Base-by-base conservation (phyloP, 2,888 invertebrate genomes). In the Empis stercorea region DNA sequence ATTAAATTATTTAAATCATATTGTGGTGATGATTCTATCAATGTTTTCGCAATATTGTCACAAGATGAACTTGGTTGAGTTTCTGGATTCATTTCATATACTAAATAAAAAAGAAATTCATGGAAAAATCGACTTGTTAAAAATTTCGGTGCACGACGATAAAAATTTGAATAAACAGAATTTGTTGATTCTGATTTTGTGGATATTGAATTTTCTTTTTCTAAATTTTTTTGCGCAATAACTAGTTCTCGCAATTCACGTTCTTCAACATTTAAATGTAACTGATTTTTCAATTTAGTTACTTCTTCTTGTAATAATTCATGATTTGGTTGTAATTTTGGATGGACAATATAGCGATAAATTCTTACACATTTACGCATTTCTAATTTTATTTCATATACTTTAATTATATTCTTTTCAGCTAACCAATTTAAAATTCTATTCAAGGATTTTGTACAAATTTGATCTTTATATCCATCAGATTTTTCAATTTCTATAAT, bases 61-160 rank as follows among this genome's bases (percentile, higher is more conserved):
- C 53, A 56, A 45, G 65, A 54, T 2, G 52, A 39, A 2, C 60
- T 13, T 2, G 62, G 55, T 11, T 48, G 9, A 10, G n/a, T 43
- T 16, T 68, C 56, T 1, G 71, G 72, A 27, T 68, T 64, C 57
- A 77, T 72, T 39, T 73, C 76, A 56, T 79, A 78, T 9, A 80
- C 70, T n/a, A 86, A 61, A 60, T 85, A 84, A 63, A 74, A 84
- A 13, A 88, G 59, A 53, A 80, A 74, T 54, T 80, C 74, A 59
- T 88, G 87, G 37, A 86, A 59, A 3, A 75, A 66, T 49, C 78
- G 72, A 65, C 82, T 76, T 40, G 84, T 72, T 11, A 78, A 65
- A 59, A 81, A 81, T 65, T 85, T 86, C 1, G 84, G 62, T 1
- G 56, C 44, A 23, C 46, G 40, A 4, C 34, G 42, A 11, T 38